phyloP scores from a whole-genome alignment of 1,140 invertebrate species.

The Trinorchestia longiramus region DNA sequence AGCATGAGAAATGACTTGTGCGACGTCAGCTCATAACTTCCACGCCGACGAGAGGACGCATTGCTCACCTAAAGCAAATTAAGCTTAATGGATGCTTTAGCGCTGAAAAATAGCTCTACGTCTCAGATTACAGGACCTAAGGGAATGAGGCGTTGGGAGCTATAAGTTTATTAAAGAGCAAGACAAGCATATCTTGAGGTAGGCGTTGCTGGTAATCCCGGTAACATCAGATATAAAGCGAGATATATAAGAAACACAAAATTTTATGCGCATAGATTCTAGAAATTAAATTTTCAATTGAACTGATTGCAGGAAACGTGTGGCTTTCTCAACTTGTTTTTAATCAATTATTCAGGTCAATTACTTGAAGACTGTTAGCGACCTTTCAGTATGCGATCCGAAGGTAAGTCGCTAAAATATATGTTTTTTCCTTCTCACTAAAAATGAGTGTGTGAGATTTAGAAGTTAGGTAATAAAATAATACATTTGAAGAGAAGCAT shows the following conservation, averaged over 20 bases:
- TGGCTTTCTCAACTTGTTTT: too few relatives aligned
- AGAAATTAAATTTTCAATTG: too few relatives aligned
- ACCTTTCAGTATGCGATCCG: too few relatives aligned
- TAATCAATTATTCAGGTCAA: too few relatives aligned
- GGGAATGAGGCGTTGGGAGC: constrained; percentile 8
- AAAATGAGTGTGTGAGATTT: too few relatives aligned
- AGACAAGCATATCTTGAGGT: not conserved
- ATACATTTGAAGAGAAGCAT: not conserved
- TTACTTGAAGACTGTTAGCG: too few relatives aligned
- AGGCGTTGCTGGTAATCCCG: not conserved
- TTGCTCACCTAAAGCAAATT: constrained; percentile 43
- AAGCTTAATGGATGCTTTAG: constrained; percentile 46
- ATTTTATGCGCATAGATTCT: too few relatives aligned
- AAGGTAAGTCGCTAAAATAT: too few relatives aligned
- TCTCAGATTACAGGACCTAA: not conserved
- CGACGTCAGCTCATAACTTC: constrained; percentile 42
- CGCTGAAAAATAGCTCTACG: constrained; percentile 15
- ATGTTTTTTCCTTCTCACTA: too few relatives aligned
- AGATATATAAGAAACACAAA: too few relatives aligned
- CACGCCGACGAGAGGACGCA: constrained; percentile 32
- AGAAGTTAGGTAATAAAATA: too few relatives aligned
- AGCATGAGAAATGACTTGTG: constrained; percentile 47
- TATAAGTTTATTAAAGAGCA: constrained; percentile 20
- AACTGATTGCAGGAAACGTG: too few relatives aligned
- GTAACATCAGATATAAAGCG: not conserved